phyloP scores from a whole-genome alignment of 1,140 invertebrate species.

The Lucilia cuprina region DNA sequence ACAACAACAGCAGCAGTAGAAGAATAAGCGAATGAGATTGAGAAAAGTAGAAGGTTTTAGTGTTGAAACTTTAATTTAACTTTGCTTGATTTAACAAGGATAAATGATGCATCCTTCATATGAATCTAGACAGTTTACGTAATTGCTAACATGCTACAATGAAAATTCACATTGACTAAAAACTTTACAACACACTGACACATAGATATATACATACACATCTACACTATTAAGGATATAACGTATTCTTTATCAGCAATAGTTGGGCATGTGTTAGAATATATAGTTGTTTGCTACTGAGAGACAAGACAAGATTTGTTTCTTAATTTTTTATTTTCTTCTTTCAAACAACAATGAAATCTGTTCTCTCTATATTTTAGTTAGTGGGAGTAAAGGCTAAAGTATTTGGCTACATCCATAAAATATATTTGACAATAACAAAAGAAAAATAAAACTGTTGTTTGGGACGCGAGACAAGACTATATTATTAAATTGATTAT shows the following conservation, averaged over 20 bases:
- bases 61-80: slow-evolving; percentile 34
- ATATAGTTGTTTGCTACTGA: no score
- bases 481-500: slow-evolving; percentile 31
- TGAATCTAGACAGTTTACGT: slow-evolving; percentile 30
- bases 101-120: slow-evolving; percentile 32
- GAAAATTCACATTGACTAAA: slow-evolving; percentile 5
- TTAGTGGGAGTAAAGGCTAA: neutral
- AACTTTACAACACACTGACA: neutral
- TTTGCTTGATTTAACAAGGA: slow-evolving; percentile 33
- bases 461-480: neutral
- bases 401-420: neutral
- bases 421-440: neutral
- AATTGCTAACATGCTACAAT: slow-evolving; percentile 25
- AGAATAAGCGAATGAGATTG: neutral
- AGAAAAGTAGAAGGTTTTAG: neutral
- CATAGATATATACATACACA: no score
- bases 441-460: neutral
- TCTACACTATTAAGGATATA: neutral
- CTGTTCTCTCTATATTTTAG: neutral
- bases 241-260: neutral
- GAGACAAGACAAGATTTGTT: neutral
- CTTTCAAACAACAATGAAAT: neutral
- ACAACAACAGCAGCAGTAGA: neutral
- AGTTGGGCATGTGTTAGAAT: neutral
- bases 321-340: neutral